Evolutionary conservation across 2,113 vertebrate species (phyloP).

Genomic region (Nothoprocta pentlandii): DNA sequence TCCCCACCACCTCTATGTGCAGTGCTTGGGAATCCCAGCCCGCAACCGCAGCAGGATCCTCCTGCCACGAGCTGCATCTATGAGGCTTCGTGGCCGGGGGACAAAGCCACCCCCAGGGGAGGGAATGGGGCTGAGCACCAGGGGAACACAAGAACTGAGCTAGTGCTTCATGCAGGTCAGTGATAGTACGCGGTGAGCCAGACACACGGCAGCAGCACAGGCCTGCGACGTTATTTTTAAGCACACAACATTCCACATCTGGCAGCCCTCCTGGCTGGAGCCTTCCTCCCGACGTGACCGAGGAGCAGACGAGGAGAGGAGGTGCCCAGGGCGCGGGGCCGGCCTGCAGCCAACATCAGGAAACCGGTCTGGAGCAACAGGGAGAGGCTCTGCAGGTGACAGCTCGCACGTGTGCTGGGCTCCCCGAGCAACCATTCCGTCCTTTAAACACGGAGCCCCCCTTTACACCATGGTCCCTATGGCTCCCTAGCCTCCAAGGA

Average conservation of each 20-base stretch:
- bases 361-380: too few species aligned
- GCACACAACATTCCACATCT: fast-evolving
- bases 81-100: not conserved
- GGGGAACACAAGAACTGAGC: not conserved
- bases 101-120: not conserved
- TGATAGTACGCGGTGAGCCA: not conserved
- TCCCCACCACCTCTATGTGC: not conserved
- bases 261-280: too few species aligned
- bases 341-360: too few species aligned
- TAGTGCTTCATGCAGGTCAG: not conserved
- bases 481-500: not conserved
- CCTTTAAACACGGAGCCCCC: not conserved
- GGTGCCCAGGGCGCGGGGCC: too few species aligned
- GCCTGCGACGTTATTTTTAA: not conserved
- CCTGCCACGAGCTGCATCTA: not conserved
- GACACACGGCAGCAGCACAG: not conserved
- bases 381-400: too few species aligned
- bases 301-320: too few species aligned
- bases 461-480: not conserved
- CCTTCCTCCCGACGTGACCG: too few species aligned
- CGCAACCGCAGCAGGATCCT: not conserved
- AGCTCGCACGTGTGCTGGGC: not conserved
- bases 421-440: not conserved
- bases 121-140: not conserved
- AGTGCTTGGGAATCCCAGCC: not conserved